Percentiles rank a stretch among this genome's conserved stretches.
These are phyloP conservation scores for Eurypyga helias DNA, from an alignment of 2,113 vertebrate species.

Conservation along the genomic window DNA sequence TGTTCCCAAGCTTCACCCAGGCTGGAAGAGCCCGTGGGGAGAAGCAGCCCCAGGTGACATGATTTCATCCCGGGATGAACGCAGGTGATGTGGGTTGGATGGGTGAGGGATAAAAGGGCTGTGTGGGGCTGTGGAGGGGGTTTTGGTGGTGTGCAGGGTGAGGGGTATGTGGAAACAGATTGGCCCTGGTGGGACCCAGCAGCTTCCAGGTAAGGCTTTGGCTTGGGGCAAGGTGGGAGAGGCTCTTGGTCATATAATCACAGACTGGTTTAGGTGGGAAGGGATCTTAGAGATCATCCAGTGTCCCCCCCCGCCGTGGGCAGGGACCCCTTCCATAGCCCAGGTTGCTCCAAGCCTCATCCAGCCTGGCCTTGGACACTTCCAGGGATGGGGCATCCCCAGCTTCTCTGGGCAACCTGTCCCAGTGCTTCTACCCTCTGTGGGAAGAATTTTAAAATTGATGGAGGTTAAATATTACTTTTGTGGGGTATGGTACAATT, in stretches of 20 bases:
- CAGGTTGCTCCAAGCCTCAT: too few species aligned
- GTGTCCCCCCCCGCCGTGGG: too few species aligned
- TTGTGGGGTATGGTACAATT: background rate
- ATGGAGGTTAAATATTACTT: background rate
- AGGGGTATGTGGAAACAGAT: accelerated
- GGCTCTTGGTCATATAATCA: background rate
- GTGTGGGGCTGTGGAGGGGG: accelerated
- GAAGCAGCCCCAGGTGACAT: background rate
- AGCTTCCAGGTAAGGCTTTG: background rate
- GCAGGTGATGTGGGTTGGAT: background rate
- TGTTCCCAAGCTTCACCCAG: background rate
- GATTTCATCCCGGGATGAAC: accelerated
- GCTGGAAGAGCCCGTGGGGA: background rate
- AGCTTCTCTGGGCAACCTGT: too few species aligned
- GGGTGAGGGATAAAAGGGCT: background rate
- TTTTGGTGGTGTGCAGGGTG: accelerated
- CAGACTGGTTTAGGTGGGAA: too few species aligned
- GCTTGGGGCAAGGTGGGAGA: background rate
- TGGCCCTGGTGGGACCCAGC: accelerated
- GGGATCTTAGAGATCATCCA: too few species aligned
- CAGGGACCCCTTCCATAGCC: too few species aligned
- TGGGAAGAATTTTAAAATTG: too few species aligned
- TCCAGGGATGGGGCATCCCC: too few species aligned
- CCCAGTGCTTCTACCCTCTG: too few species aligned
- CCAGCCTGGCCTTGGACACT: too few species aligned